These are phyloP conservation scores for Misgurnus anguillicaudatus DNA, from an alignment of 2,113 vertebrate genomes.

Conservation along the genomic window DNA sequence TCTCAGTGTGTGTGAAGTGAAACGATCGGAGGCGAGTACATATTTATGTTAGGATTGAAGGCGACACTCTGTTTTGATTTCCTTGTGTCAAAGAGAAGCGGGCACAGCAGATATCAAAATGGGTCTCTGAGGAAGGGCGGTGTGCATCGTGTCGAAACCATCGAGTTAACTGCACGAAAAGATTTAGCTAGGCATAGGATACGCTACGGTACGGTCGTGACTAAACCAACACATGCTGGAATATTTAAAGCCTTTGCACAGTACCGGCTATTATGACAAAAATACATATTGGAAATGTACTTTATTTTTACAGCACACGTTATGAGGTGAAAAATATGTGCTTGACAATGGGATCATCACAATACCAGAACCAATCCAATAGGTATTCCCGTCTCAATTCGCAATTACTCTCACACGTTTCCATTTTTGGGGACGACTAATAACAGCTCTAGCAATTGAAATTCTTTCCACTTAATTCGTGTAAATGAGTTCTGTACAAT, in stretches of 20 bases:
- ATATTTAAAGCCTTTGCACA: neutral
- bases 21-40: slow-evolving; percentile 37
- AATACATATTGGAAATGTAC: neutral
- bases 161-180: neutral
- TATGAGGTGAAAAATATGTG: neutral
- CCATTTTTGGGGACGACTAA: neutral
- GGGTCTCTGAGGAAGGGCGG: slow-evolving; percentile 22
- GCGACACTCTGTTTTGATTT: slow-evolving; percentile 55
- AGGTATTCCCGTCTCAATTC: neutral
- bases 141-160: slow-evolving; percentile 31
- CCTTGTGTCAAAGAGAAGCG: slow-evolving; percentile 40
- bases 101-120: slow-evolving; percentile 37
- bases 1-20: slow-evolving; percentile 11
- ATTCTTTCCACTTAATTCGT: neutral
- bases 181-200: slow-evolving; percentile 7
- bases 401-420: neutral
- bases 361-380: neutral
- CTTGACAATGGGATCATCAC: neutral
- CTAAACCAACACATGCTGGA: neutral
- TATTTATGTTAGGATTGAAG: slow-evolving; percentile 55
- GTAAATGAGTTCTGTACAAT: slow-evolving; percentile 1
- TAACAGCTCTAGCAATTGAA: neutral
- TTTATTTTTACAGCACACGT: neutral
- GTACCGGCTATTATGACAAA: neutral
- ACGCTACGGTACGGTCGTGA: neutral